Evolutionary conservation across 2,888 invertebrate genomes (phyloP).

Genomic region (Eupithecia subumbrata): DNA sequence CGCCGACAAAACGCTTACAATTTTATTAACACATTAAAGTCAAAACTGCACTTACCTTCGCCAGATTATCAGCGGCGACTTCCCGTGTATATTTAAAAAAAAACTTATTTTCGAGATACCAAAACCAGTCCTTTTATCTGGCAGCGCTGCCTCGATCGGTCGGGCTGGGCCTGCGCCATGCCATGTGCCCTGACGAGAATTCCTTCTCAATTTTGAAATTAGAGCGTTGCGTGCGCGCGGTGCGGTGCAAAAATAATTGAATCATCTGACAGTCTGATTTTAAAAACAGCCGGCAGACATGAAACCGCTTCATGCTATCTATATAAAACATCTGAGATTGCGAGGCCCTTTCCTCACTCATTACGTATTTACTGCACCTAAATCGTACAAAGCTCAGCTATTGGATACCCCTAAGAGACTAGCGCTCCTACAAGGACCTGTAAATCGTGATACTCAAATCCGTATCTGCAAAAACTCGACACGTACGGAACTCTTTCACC

Average conservation of each 20-base stretch:
- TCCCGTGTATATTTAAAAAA: constrained; percentile 74
- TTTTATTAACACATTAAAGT: constrained; percentile 84
- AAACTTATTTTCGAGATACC: constrained; percentile 72
- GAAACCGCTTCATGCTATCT: constrained; percentile 28
- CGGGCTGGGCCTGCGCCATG: constrained; percentile 27
- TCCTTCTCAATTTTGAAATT: constrained; percentile 68
- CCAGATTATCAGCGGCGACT: constrained; percentile 79
- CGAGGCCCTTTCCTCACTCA: constrained; percentile 47
- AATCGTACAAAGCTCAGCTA: background rate
- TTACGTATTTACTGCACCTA: constrained; percentile 44
- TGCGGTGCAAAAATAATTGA: constrained; percentile 48
- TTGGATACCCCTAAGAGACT: background rate
- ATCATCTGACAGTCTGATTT: constrained; percentile 34
- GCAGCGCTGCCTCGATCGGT: constrained; percentile 55
- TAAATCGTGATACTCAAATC: background rate
- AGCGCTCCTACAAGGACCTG: background rate
- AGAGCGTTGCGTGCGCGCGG: constrained; percentile 59
- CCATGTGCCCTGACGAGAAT: constrained; percentile 60
- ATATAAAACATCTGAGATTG: constrained; percentile 47
- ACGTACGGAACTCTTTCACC: constrained; percentile 32
- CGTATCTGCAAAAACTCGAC: constrained; percentile 55
- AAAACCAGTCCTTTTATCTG: constrained; percentile 79
- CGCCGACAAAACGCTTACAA: constrained; percentile 80
- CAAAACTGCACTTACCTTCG: constrained; percentile 80
- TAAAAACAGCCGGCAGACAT: constrained; percentile 28